Evolutionary conservation across 2,113 vertebrate genomes (phyloP).

Genomic region (Telmatochromis bifrenatus): DNA sequence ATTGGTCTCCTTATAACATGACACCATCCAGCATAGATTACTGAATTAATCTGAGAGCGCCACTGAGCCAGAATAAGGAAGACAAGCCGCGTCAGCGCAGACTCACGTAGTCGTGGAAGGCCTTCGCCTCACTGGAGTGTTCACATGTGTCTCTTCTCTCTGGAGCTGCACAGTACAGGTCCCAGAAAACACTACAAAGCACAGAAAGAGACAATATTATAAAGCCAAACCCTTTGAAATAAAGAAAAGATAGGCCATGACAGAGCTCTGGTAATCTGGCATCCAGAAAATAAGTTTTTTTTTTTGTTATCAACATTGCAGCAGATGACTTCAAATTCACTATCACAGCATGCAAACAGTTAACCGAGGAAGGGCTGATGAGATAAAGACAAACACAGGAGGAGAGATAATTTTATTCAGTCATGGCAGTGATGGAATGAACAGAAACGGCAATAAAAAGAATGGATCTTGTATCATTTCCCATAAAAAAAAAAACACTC

Average conservation of each 20-base stretch:
- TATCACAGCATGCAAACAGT: background rate
- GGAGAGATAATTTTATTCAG: background rate
- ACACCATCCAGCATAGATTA: background rate
- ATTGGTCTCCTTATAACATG: background rate
- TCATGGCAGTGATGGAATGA: background rate
- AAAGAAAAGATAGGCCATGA: background rate
- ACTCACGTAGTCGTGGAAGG: slow-evolving; percentile 89
- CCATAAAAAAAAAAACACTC: slow-evolving; percentile 55
- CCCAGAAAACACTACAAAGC: slow-evolving; percentile 85
- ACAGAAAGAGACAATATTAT: background rate
- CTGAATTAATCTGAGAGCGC: background rate
- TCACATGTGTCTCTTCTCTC: slow-evolving; percentile 88
- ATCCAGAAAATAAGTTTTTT: background rate
- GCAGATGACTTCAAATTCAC: background rate
- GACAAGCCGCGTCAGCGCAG: background rate
- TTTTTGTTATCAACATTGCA: background rate
- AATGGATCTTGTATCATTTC: background rate
- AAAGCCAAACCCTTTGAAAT: background rate
- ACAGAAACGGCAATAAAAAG: background rate
- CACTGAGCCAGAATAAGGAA: background rate
- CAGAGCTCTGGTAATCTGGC: background rate
- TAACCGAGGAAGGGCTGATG: background rate
- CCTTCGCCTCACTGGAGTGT: slow-evolving; percentile 86
- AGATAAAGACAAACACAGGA: background rate
- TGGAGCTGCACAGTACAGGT: slow-evolving; percentile 88